Conservation (phyloP, 2,113 vertebrate species). For the Nibea coibor region DNA sequence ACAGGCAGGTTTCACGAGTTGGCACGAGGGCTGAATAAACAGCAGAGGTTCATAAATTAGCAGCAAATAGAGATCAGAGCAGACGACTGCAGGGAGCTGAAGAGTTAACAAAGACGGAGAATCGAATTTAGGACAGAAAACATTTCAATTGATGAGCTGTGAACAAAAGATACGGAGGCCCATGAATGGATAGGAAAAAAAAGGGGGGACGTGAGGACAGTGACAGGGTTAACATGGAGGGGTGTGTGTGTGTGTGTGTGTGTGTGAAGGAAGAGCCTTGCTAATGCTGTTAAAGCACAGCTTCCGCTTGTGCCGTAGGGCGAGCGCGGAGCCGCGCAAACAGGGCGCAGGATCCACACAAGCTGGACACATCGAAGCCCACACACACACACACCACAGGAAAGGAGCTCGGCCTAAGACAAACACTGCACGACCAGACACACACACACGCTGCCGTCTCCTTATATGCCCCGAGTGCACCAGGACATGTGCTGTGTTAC, state of each 20-base stretch:
- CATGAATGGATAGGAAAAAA: too few relatives aligned
- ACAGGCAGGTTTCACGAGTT: constrained; percentile 45
- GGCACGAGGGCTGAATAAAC: constrained; percentile 44
- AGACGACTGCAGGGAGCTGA: neutral
- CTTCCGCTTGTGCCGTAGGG: constrained; percentile 60
- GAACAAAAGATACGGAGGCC: neutral
- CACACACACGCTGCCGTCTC: constrained; percentile 31
- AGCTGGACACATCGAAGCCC: constrained; percentile 38
- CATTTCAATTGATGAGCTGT: neutral
- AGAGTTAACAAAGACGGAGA: constrained; percentile 1
- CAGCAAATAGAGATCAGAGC: neutral
- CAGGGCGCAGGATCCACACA: constrained; percentile 58
- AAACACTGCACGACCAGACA: constrained; percentile 53
- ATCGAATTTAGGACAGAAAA: neutral
- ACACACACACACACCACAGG: constrained; percentile 51
- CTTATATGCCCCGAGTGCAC: constrained; percentile 37
- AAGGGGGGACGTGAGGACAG: neutral
- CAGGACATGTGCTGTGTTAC: constrained; percentile 38
- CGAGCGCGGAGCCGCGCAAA: constrained; percentile 43
- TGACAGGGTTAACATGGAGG: constrained; percentile 55
- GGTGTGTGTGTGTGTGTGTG: neutral
- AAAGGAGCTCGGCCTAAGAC: constrained; percentile 47
- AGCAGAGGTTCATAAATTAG: constrained; percentile 36
- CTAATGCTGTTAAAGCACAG: constrained; percentile 52
- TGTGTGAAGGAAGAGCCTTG: constrained; percentile 49